These are phyloP conservation scores for Lepus americanus DNA, from an alignment of 2,113 vertebrate species.

Conservation along the genomic window DNA sequence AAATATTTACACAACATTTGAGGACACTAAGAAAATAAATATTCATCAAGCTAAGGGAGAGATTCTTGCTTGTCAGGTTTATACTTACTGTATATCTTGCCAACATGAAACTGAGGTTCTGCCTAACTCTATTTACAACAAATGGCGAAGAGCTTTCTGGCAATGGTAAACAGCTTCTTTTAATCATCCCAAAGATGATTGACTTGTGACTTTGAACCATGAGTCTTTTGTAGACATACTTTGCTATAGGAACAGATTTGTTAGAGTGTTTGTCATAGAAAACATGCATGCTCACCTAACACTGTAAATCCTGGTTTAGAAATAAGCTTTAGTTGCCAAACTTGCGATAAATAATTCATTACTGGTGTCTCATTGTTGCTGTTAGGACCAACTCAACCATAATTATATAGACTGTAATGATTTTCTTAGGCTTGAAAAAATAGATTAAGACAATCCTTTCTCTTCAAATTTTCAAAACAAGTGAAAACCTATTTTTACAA, in stretches of 20 bases:
- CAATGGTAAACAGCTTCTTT: not conserved
- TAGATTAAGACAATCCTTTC: not conserved
- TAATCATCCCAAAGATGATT: not conserved
- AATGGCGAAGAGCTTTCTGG: not conserved
- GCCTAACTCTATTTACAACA: not conserved
- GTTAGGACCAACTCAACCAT: not conserved
- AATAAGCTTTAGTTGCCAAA: not conserved
- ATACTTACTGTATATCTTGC: not conserved
- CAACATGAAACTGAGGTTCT: conserved; percentile 10
- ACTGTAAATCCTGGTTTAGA: not conserved
- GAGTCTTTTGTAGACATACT: not conserved
- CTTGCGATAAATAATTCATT: not conserved
- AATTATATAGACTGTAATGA: not conserved
- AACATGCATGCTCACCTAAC: not conserved
- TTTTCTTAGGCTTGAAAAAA: not conserved
- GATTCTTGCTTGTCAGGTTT: not conserved
- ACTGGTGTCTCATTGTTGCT: not conserved
- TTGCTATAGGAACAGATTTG: not conserved
- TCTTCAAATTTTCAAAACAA: not conserved
- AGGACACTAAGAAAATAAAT: not conserved
- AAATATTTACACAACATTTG: conserved; percentile 51
- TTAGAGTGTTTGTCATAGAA: not conserved
- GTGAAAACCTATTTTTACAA: conserved; percentile 13
- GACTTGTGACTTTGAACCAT: not conserved
- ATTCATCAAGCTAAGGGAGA: not conserved